Conservation (phyloP, 92 coral and sea anemone genomes). For the Palythoa grandis region DNA sequence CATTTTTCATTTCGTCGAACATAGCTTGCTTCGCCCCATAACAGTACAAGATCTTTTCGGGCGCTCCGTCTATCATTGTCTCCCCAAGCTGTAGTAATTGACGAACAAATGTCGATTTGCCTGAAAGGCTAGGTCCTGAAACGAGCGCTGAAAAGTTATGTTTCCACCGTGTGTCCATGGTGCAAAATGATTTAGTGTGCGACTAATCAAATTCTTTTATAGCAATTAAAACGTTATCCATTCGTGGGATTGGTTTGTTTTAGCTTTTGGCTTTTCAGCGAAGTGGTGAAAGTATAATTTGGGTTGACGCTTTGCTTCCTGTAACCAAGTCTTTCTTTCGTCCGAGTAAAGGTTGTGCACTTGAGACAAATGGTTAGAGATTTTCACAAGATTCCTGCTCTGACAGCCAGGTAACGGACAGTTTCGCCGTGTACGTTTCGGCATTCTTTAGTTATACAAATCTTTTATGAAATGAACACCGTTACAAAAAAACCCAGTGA, state of each 20-base stretch:
- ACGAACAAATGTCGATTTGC: slow-evolving; percentile 57
- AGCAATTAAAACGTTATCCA: background rate
- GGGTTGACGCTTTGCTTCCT: background rate
- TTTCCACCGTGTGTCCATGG: slow-evolving; percentile 45
- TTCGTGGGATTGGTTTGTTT: background rate
- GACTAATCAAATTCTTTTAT: background rate
- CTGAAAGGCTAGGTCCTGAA: slow-evolving; percentile 42
- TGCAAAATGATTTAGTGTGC: slow-evolving; percentile 8
- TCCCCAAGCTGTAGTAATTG: slow-evolving; percentile 47
- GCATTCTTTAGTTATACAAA: too few species aligned
- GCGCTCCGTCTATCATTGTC: slow-evolving; percentile 42
- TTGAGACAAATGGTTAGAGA: background rate
- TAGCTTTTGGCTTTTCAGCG: slow-evolving; percentile 1
- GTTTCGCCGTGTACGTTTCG: too few species aligned
- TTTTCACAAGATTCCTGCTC: background rate
- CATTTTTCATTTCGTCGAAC: slow-evolving; percentile 4
- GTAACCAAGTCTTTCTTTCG: background rate
- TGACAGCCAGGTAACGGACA: background rate
- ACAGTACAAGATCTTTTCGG: slow-evolving; percentile 53
- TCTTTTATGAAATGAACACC: too few species aligned
- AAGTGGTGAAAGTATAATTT: background rate
- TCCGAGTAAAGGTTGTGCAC: background rate
- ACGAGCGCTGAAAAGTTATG: slow-evolving; percentile 53
- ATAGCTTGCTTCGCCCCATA: slow-evolving; percentile 50
- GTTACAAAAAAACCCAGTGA: too few species aligned